A percentile compares a stretch with the other conserved stretches of the same genome.
Evolutionary conservation across 1,140 invertebrate species (phyloP).

Genomic region (Microplitis demolitor): DNA sequence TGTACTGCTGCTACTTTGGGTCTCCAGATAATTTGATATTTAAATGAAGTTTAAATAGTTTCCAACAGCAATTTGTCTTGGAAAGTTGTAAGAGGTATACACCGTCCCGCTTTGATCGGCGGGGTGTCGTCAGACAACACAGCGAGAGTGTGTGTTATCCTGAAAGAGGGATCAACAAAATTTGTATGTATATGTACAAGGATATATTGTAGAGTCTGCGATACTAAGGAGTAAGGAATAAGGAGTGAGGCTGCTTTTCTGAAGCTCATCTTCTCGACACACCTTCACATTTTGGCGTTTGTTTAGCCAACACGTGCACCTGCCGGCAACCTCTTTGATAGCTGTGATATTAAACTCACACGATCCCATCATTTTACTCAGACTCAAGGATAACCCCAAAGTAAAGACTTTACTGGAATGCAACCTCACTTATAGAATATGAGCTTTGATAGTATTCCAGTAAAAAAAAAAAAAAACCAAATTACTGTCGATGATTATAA

Average conservation of each 20-base stretch:
- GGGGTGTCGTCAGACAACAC: not conserved
- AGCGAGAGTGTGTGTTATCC: not conserved
- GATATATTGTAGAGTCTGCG: not conserved
- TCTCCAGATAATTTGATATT: slow-evolving; percentile 48
- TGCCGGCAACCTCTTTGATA: slow-evolving; percentile 7
- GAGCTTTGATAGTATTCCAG: not conserved
- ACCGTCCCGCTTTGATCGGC: not conserved
- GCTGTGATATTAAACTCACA: slow-evolving; percentile 13
- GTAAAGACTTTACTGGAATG: not conserved
- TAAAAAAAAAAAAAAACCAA: not conserved
- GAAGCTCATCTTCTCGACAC: slow-evolving; percentile 11
- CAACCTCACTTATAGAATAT: not conserved
- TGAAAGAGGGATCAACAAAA: not conserved
- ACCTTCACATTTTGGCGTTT: slow-evolving; percentile 9
- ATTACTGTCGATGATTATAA: not conserved
- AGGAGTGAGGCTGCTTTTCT: not conserved
- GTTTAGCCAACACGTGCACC: slow-evolving; percentile 13
- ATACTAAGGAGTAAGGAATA: not conserved
- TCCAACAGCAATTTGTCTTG: slow-evolving; percentile 52
- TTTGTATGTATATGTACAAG: not conserved
- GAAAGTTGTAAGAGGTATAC: slow-evolving; percentile 31
- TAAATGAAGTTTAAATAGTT: slow-evolving; percentile 56
- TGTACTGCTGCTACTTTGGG: slow-evolving; percentile 24
- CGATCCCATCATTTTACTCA: not conserved
- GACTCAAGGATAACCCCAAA: not conserved